Percentiles rank a stretch among this genome's conserved stretches.
Evolutionary conservation across 2,113 vertebrate genomes (phyloP).

Genomic region (Oostethus manadensis): DNA sequence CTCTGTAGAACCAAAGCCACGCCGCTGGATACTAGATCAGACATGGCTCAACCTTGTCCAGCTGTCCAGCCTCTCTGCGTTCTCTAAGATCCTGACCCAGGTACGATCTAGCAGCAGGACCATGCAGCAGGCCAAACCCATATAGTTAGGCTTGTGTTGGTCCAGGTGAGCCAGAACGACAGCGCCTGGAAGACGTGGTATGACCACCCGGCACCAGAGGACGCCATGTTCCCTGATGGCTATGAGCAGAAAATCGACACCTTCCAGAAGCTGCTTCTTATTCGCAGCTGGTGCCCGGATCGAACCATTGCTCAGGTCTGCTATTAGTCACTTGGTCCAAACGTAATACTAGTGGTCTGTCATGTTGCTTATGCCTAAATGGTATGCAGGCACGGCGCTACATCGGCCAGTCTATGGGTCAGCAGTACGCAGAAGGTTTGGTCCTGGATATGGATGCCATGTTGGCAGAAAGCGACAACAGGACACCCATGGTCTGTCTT

Average conservation of each 20-base stretch:
- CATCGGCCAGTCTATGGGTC: constrained; percentile 76
- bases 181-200: constrained; percentile 94
- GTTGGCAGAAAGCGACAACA: constrained; percentile 73
- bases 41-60: constrained; percentile 95
- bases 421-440: constrained; percentile 73
- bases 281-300: constrained; percentile 94
- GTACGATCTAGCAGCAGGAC: constrained; percentile 56
- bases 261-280: constrained; percentile 85
- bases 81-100: constrained; percentile 86
- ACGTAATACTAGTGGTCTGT: too few relatives aligned
- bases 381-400: constrained; percentile 72
- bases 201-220: constrained; percentile 91
- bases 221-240: constrained; percentile 80
- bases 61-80: constrained; percentile 87
- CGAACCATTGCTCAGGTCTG: constrained; percentile 89
- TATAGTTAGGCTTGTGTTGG: too few relatives aligned
- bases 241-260: constrained; percentile 85
- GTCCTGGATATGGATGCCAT: constrained; percentile 78
- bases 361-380: too few relatives aligned
- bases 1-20: constrained; percentile 85
- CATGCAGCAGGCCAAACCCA: too few relatives aligned
- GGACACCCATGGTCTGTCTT: constrained; percentile 77
- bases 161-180: constrained; percentile 82
- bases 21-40: constrained; percentile 94
- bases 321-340: too few relatives aligned